Percentiles rank a stretch among this genome's conserved stretches.
phyloP scores from a whole-genome alignment of 2,113 vertebrate species.

The Oophaga pumilio region DNA sequence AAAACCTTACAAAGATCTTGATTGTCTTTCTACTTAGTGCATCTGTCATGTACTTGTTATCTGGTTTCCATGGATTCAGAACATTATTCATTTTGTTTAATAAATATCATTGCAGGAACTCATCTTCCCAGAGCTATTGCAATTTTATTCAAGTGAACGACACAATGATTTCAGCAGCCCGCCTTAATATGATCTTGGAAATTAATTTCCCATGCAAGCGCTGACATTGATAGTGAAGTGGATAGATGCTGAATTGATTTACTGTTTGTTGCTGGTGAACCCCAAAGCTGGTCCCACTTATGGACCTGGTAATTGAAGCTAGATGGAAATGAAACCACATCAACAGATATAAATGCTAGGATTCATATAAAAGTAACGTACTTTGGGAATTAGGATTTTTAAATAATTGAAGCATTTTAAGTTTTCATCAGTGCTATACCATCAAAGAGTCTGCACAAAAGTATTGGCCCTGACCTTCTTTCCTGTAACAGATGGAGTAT shows the following conservation, averaged over 20 bases:
- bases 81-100: constrained; percentile 72
- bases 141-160: constrained; percentile 69
- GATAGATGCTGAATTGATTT: constrained; percentile 69
- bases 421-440: constrained; percentile 17
- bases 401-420: constrained; percentile 39
- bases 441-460: constrained; percentile 52
- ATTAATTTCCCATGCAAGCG: constrained; percentile 75
- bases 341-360: constrained; percentile 11
- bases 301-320: constrained; percentile 61
- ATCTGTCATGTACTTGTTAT: constrained; percentile 55
- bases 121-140: constrained; percentile 66
- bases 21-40: constrained; percentile 62
- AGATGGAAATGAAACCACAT: constrained; percentile 12
- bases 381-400: constrained; percentile 18
- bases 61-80: constrained; percentile 69
- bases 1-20: constrained; percentile 64
- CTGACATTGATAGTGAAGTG: constrained; percentile 67
- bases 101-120: constrained; percentile 73
- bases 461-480: constrained; percentile 45
- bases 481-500: constrained; percentile 53
- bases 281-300: constrained; percentile 59
- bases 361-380: constrained; percentile 13
- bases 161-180: constrained; percentile 68
- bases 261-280: constrained; percentile 62
- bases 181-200: constrained; percentile 72